Evolutionary conservation across 2,888 invertebrate species (phyloP), one percentile per base, ranked within the genome.

Genomic region (Tinea pellionella): DNA sequence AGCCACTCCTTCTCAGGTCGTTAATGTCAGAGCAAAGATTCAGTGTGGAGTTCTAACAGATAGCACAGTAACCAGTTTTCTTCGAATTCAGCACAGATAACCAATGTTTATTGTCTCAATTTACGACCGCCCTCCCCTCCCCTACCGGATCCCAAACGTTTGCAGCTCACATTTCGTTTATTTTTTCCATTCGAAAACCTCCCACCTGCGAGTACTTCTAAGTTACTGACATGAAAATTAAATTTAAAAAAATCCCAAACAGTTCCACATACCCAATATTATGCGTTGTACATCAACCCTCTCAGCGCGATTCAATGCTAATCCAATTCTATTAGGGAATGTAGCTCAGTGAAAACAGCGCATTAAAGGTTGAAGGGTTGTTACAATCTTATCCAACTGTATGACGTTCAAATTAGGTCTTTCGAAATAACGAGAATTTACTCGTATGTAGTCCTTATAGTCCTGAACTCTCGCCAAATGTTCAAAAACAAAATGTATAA

Each of bases 301-400:
- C n/a, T n/a, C n/a, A n/a, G n/a, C n/a, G n/a, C n/a, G n/a, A n/a
- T n/a, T n/a, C n/a, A 68, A 73, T 69, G 65, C 67, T 68, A 71
- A 71, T 75, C 68, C 66, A 66, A 67, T 68, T 70, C 63, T 63
- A 65, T 58, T 63, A 60, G 41, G 60, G 59, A 42, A 42, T 18
- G 42, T 16, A 29, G 19, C 24, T n/a, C 19, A n/a, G 11, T 9
- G 41, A 41, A 13, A 12, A 8, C 41, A 13, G 1, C 47, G 47
- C 13, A 47, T 47, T 47, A 13, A 47, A 13, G 47, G 47, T 47
- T 47, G 15, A 47, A 47, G 47, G 47, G 6, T 19, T 7, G 11
- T 53, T 6, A 53, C 19, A 11, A 53, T 18, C 51, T 51, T 18
- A 13, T 16, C 51, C 51, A n/a, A 6, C 12, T 9, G n/a, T 42